Evolutionary conservation across 2,888 invertebrate genomes (phyloP), one percentile per base, ranked within the genome.

Genomic region (Molorchus minor): DNA sequence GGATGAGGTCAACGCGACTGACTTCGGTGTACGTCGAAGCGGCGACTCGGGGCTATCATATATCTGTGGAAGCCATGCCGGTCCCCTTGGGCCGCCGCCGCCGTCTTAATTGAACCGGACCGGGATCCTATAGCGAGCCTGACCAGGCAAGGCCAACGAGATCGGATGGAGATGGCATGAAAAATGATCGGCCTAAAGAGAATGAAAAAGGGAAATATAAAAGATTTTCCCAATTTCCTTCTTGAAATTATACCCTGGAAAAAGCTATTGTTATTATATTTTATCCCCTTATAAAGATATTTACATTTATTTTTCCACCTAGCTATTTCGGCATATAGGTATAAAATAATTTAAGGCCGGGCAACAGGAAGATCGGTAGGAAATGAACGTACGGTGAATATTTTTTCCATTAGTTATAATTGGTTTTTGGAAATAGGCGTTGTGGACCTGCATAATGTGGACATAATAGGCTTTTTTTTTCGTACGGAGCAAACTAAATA

Each of bases 201-300:
- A 78, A 78, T 77, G 77, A 78, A 77, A 78, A 79, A 79, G 77
- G 76, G 74, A 79, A 80, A 79, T 79, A 79, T 78, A 79, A 79
- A 76, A 79, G 80, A 80, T 80, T 80, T 79, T 79, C 77, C 78
- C 80, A 81, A 80, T 80, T 81, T 80, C 81, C 80, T 80, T 72
- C 75, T 72, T 71, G 79, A 79, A 80, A 80, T 80, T 81, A 80
- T 80, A 78, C 75, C 76, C 74, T 58, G 71, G 75, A 75, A 75
- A 77, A 77, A 76, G 76, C 75, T 75, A 77, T 77, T 77, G 49
- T 56, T 56, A 41, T 52, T 41, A 56, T 49, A 49, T 49, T 47
- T 56, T 49, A 47, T 35, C 43, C 40, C 45, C 47, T 30, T 52
- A 52, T 17, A 10, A 25, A 40, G 38, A 51, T 51, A 40, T 40